phyloP scores from a whole-genome alignment of 2,113 vertebrate genomes.

The Seriola aureovittata region DNA sequence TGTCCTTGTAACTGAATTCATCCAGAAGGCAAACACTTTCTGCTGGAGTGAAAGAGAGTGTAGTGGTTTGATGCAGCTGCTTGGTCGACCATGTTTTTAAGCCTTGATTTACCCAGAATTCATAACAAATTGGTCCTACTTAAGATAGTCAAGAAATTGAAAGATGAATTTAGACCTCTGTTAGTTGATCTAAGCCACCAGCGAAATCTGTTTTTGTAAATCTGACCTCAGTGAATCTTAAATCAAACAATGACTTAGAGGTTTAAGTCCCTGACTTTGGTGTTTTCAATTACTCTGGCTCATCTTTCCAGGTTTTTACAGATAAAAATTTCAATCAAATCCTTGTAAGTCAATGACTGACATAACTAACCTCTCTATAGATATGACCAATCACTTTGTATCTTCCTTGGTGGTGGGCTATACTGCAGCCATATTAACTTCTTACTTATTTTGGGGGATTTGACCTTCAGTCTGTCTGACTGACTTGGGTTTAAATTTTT shows the following conservation, averaged over 20 bases:
- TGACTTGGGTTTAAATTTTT: neutral
- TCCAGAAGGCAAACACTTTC: neutral
- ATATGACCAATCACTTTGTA: too few species aligned
- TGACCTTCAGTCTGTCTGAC: neutral
- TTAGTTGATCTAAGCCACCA: neutral
- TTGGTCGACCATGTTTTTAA: neutral
- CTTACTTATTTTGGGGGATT: too few species aligned
- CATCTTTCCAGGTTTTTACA: neutral
- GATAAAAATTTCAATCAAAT: neutral
- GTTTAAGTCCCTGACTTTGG: conserved; percentile 4
- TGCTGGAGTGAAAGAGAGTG: neutral
- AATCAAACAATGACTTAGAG: neutral
- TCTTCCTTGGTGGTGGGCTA: too few species aligned
- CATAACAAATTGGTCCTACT: neutral
- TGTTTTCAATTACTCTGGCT: neutral
- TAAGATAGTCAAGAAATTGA: neutral
- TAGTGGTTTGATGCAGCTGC: neutral
- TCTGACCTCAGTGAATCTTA: neutral
- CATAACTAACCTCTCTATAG: too few species aligned
- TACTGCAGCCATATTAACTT: too few species aligned
- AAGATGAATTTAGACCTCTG: neutral
- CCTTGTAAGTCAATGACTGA: neutral
- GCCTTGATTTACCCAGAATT: neutral
- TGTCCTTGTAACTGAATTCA: neutral
- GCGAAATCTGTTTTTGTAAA: neutral